These are phyloP conservation scores for Hanleya hanleyi DNA, from an alignment of 2,888 invertebrate species.

Conservation along the genomic window DNA sequence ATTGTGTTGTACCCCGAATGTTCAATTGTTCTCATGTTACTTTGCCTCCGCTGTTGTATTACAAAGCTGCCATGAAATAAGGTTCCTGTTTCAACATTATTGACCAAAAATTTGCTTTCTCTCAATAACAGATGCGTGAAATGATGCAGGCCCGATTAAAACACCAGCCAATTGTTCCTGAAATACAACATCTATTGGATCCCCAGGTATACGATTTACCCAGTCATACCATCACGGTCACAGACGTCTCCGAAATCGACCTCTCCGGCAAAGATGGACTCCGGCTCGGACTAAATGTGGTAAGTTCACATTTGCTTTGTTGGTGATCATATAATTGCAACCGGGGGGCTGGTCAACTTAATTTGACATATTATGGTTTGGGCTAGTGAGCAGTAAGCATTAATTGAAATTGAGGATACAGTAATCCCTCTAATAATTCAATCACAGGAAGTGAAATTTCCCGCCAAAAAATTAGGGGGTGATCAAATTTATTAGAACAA, in stretches of 20 bases:
- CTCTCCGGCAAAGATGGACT: conserved; percentile 55
- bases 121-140: conserved; percentile 49
- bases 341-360: no score
- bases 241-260: conserved; percentile 62
- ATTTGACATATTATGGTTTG: no score
- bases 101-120: not conserved
- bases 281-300: conserved; percentile 55
- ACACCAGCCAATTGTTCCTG: conserved; percentile 42
- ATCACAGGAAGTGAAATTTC: no score
- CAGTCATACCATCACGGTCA: conserved; percentile 63
- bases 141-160: conserved; percentile 34
- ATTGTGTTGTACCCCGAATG: not conserved
- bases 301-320: conserved; percentile 19
- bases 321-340: no score
- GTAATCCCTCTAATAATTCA: no score
- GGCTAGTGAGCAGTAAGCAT: no score
- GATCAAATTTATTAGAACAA: no score
- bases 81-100: no score
- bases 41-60: not conserved
- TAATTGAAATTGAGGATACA: no score
- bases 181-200: conserved; percentile 44
- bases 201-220: conserved; percentile 55
- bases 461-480: no score
- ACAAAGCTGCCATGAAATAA: not conserved
- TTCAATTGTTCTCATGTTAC: not conserved